Evolutionary conservation across 2,888 invertebrate genomes (phyloP), one percentile per base, ranked within the genome.

Genomic region (Drosophila austrosaltans): DNA sequence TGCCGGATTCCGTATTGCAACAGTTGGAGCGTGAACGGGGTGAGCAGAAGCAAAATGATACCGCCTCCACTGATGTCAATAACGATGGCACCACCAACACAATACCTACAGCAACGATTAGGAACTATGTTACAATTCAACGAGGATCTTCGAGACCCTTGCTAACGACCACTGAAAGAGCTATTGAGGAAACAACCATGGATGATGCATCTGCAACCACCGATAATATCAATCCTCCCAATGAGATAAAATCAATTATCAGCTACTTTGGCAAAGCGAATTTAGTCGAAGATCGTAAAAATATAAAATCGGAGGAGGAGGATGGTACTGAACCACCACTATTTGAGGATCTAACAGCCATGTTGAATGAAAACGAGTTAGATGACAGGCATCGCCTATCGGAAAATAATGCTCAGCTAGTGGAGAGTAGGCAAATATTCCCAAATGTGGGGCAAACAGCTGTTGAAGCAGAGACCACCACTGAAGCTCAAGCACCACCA

Each of bases 1-100:
- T 86, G 59, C 73, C 75, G 5, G 80, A 82, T 0, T 82, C 81
- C 1, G 84, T 81, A 40, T 32, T 75, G 39, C 36, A 44, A n/a
- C 78, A 79, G 32, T 53, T 76, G 56, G 70, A 63, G 3, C 48
- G 16, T 28, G 81, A 76, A 20, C 66, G 58, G 4, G 56, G 10
- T 1, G 32, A 36, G 10, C 16, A 20, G 30, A 56, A 22, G 1
- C 57, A 10, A 22, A 22, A 22, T 2, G 12, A 4, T 12, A 0
- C 0, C 1, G 10, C 22, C 2, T 40, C 25, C 10, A 44, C 4
- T 12, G 40, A 22, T 39, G 39, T 36, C 44, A 25, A 20, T 65
- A 44, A 60, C 10, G 59, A 16, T 30, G 5, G 30, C 30, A 30
- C 25, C 8, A 40, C 63, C n/a, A 1, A 22, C 8, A 10, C 8